phyloP scores from a whole-genome alignment of 2,797 vertebrate genomes.

The Bradypodion ventrale region DNA sequence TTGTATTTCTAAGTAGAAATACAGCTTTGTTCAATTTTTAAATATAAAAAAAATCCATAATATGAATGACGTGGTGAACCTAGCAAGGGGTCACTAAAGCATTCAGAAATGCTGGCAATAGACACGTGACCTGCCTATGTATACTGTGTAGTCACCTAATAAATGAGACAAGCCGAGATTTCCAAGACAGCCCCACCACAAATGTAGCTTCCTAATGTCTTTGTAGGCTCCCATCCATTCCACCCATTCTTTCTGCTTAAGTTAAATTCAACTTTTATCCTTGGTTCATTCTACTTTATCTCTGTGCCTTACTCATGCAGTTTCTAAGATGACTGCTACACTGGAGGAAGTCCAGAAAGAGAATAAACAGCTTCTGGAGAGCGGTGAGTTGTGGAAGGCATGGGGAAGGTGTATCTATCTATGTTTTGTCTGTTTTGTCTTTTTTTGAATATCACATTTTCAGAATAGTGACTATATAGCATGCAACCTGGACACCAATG shows the following conservation, averaged over 20 bases:
- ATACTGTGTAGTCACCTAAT: not conserved
- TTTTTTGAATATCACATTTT: too few species aligned
- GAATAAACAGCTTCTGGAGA: not conserved
- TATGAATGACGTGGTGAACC: not conserved
- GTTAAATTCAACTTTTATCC: not conserved
- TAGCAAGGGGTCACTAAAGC: not conserved
- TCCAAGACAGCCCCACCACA: not conserved
- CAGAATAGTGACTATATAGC: too few species aligned
- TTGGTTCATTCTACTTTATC: not conserved
- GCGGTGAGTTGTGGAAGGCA: not conserved
- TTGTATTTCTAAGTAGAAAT: not conserved
- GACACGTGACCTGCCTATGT: too few species aligned
- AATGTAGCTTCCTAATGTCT: not conserved
- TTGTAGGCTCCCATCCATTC: not conserved
- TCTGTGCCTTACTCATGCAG: not conserved
- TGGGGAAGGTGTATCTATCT: not conserved
- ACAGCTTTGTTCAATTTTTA: not conserved
- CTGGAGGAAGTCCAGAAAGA: not conserved
- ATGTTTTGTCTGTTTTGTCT: not conserved
- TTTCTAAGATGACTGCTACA: constrained; percentile 4
- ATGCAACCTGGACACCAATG: too few species aligned
- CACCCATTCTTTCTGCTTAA: not conserved
- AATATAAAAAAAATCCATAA: not conserved
- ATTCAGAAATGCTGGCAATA: not conserved
- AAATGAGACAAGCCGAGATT: not conserved